Conservation (phyloP, 2,888 invertebrate species). For the Cartodere bifasciata region DNA sequence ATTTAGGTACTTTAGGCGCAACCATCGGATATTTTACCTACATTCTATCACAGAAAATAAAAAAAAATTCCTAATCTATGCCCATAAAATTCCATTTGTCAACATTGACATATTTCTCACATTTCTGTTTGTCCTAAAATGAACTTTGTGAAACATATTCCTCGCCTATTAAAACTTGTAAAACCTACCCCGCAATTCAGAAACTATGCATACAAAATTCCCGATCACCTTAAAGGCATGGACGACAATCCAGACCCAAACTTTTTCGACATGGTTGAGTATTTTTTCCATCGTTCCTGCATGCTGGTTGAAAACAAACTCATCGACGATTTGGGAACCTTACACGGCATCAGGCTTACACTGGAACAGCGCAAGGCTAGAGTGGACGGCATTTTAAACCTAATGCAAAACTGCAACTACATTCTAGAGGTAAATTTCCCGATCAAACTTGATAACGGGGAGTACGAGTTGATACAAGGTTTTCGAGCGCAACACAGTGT, state of each 20-base stretch:
- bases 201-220: constrained; percentile 23
- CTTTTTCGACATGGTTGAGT: constrained; percentile 53
- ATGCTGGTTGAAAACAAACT: constrained; percentile 40
- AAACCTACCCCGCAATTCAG: too few relatives aligned
- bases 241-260: constrained; percentile 36
- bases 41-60: too few relatives aligned
- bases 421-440: constrained; percentile 57
- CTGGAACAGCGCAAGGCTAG: constrained; percentile 47
- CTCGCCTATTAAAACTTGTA: too few relatives aligned
- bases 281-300: constrained; percentile 53
- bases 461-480: constrained; percentile 55
- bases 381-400: constrained; percentile 50
- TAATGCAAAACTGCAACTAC: constrained; percentile 55
- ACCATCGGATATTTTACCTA: too few relatives aligned
- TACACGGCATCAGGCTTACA: constrained; percentile 32
- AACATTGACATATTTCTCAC: too few relatives aligned
- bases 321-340: constrained; percentile 37
- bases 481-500: constrained; percentile 65
- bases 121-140: too few relatives aligned
- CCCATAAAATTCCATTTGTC: too few relatives aligned
- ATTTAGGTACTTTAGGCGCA: too few relatives aligned
- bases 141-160: too few relatives aligned
- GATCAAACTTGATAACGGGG: constrained; percentile 53
- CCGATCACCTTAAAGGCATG: constrained; percentile 30
- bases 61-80: too few relatives aligned